Base-by-base conservation (phyloP, 2,797 vertebrate genomes). In the Sphaeramia orbicularis region DNA sequence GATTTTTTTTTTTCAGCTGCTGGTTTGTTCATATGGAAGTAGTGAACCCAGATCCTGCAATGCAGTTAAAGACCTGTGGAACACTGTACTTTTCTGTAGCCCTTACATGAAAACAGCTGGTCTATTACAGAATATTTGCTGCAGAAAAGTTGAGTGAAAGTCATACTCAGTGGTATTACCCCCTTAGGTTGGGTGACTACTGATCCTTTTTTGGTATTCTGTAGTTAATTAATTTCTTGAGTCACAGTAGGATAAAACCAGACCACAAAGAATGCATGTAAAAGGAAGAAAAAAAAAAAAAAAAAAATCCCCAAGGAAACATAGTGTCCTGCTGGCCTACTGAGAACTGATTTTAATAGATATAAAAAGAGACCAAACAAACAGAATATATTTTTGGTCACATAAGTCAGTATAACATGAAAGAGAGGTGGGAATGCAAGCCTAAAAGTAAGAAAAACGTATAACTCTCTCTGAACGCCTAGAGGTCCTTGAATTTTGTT, bases 61-160 rank as follows among this genome's bases (percentile, higher is more conserved):
- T 54, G 48, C 60, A 67, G 60, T 76, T 61, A 64, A 64, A 72
- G 44, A 71, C 64, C 74, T 56, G 49, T 78, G 55, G 63, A 81
- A 60, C 2, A 15, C 66, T 78, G 62, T 44, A 73, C 36, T 78
- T 75, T n/a, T 73, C 42, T 38, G 54, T 53, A 35, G 30, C 48
- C 35, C 21, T 60, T 44, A 38, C 60, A 65, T 38, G 50, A 68
- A 74, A 69, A 74, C 48, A 51, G 40, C 61, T 65, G 57, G 67
- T 74, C 74, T 74, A 44, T 70, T 37, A n/a, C 35, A 35, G 12
- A 45, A 9, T 30, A 50, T 65, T 38, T 55, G 70, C 62, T 68
- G 49, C 63, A 69, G 45, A 73, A 51, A 42, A 24, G 56, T 62
- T 36, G 56, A 74, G 21, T 58, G 14, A 56, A 58, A 64, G 10